Evolutionary conservation across 2,797 vertebrate genomes (phyloP).

Genomic region (Sebastes dallii): DNA sequence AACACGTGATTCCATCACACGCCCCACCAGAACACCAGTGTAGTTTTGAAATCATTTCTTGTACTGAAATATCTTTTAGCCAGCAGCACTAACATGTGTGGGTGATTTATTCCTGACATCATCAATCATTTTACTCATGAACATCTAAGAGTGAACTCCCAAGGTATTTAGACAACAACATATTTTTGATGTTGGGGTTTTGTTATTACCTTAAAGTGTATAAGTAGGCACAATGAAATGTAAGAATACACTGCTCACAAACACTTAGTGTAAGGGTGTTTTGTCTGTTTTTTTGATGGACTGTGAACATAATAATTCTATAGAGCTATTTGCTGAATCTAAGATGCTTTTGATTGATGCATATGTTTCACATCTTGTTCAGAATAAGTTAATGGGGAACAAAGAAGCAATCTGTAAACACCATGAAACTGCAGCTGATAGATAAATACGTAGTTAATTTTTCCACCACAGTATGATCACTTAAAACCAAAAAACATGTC

Average conservation of each 20-base stretch:
- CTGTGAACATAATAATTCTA: not conserved
- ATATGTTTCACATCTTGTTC: constrained; percentile 21
- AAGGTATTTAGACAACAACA: constrained; percentile 30
- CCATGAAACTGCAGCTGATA: constrained; percentile 2
- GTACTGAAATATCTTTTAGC: constrained; percentile 26
- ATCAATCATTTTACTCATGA: constrained; percentile 12
- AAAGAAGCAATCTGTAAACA: constrained; percentile 10
- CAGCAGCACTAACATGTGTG: constrained; percentile 25
- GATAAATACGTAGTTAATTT: not conserved
- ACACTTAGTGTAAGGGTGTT: constrained; percentile 7
- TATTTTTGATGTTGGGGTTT: constrained; percentile 39
- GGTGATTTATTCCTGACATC: constrained; percentile 38
- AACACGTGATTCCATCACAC: constrained; percentile 2
- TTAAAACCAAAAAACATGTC: constrained; percentile 9
- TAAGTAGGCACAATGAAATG: constrained; percentile 19
- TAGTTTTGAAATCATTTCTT: constrained; percentile 36
- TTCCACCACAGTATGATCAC: constrained; percentile 11
- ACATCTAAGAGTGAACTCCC: not conserved
- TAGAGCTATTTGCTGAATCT: constrained; percentile 6
- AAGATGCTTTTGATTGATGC: not conserved
- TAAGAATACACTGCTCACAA: constrained; percentile 6
- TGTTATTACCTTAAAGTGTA: constrained; percentile 28
- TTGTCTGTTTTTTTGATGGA: constrained; percentile 7
- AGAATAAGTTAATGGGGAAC: constrained; percentile 15
- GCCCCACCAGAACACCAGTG: constrained; percentile 4